Evolutionary conservation across 1,140 invertebrate species (phyloP), one percentile per base, ranked within the genome.

Genomic region (Holcopasites calliopsidis): DNA sequence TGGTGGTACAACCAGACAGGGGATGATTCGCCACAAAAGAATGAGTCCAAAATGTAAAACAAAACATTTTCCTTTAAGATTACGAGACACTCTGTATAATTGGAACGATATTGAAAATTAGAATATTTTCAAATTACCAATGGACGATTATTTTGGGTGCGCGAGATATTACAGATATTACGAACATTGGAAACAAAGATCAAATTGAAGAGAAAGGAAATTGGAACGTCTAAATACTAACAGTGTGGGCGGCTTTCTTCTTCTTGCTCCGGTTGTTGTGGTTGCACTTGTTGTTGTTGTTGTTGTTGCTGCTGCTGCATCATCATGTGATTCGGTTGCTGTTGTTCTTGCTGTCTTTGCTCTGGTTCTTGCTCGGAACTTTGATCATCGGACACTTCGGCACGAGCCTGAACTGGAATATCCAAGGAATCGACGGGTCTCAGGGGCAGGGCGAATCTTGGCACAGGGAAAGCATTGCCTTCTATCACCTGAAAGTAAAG

Each of bases 201-300:
- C n/a, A n/a, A n/a, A n/a, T n/a, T n/a, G n/a, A n/a, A n/a, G n/a
- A n/a, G n/a, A n/a, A n/a, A n/a, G n/a, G n/a, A n/a, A n/a, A n/a
- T n/a, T n/a, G n/a, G n/a, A n/a, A n/a, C n/a, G n/a, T n/a, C n/a
- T n/a, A n/a, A n/a, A n/a, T n/a, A n/a, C n/a, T n/a, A n/a, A 94
- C 94, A 94, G 76, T 94, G 94, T 77, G 93, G 94, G 80, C 94
- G 93, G 89, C 89, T 92, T 77, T 87, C 84, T 28, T 88, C 86
- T 18, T 87, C 84, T 13, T 76, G 82, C 38, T 88, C 82, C 26
- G 82, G 64, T 44, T 44, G 42, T n/a, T 88, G 82, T 26, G 82
- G 81, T 11, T 80, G 77, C 28, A 62, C 79, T 10, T 87, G 61
- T 62, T 82, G 78, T 10, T 87, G 61, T 62, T 82, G 78, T 38